phyloP scores from a whole-genome alignment of 2,888 invertebrate species.

The Megamerina dolium region DNA sequence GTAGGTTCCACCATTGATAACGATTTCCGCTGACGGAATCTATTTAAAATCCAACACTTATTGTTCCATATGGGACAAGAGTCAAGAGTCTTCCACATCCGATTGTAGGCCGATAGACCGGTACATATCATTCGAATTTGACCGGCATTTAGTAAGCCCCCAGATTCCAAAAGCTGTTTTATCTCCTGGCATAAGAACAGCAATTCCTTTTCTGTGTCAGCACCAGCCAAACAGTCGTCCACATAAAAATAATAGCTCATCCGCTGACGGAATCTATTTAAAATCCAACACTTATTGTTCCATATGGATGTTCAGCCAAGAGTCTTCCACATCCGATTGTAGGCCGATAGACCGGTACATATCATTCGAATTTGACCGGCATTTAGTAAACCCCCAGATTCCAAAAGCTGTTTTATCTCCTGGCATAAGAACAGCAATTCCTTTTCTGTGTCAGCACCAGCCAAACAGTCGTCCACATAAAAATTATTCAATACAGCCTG shows the following conservation, averaged over 20 bases:
- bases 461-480: no score
- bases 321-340: neutral
- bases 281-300: constrained; percentile 2
- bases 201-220: constrained; percentile 4
- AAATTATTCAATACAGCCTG: no score
- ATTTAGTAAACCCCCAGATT: constrained; percentile 4
- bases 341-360: neutral
- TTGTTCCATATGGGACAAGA: neutral
- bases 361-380: constrained; percentile 1
- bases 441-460: constrained; percentile 4
- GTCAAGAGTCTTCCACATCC: neutral
- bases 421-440: constrained; percentile 1
- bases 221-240: constrained; percentile 8
- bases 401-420: constrained; percentile 3
- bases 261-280: neutral
- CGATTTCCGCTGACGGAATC: neutral
- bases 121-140: neutral
- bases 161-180: constrained; percentile 1
- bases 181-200: constrained; percentile 1
- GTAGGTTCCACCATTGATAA: no score
- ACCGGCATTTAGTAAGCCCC: constrained; percentile 6
- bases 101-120: neutral
- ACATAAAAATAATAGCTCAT: constrained; percentile 9
- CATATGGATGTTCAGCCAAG: neutral
- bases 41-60: constrained; percentile 2